Percentiles rank a stretch among this genome's conserved stretches.
These are phyloP conservation scores for Brachyptera risi DNA, from an alignment of 2,888 invertebrate genomes.

Conservation along the genomic window DNA sequence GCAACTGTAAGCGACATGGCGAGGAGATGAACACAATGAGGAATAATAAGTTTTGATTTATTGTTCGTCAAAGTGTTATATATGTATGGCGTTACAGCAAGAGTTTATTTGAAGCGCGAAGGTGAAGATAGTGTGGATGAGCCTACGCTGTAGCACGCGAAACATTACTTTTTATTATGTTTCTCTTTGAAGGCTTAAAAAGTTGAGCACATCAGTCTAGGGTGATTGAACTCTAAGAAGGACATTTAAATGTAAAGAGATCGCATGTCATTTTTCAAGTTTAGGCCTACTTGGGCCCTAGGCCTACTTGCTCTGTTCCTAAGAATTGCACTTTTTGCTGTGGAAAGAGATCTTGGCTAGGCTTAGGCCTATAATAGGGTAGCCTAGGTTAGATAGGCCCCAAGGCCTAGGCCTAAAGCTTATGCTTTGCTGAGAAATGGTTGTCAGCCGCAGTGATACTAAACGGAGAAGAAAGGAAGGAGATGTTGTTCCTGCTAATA, in stretches of 20 bases:
- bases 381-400: too few relatives aligned
- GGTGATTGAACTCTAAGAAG: slow-evolving; percentile 19
- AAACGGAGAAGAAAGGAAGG: slow-evolving; percentile 46
- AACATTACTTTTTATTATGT: too few relatives aligned
- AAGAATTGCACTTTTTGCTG: not conserved
- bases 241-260: slow-evolving; percentile 1
- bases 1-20: too few relatives aligned
- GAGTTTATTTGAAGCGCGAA: too few relatives aligned
- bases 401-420: too few relatives aligned
- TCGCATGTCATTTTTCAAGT: not conserved
- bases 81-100: too few relatives aligned
- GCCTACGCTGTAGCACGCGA: too few relatives aligned
- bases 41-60: not conserved
- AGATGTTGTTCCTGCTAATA: slow-evolving; percentile 36
- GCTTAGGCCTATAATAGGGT: too few relatives aligned
- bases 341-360: too few relatives aligned
- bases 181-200: not conserved
- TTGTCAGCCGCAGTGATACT: slow-evolving; percentile 43
- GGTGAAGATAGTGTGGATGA: too few relatives aligned
- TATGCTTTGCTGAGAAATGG: too few relatives aligned
- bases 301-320: not conserved
- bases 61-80: not conserved
- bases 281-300: not conserved
- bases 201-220: not conserved
- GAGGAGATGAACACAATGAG: slow-evolving; percentile 5